Evolutionary conservation across 2,888 invertebrate species (phyloP).

Genomic region (Eupeodes latifasciatus): DNA sequence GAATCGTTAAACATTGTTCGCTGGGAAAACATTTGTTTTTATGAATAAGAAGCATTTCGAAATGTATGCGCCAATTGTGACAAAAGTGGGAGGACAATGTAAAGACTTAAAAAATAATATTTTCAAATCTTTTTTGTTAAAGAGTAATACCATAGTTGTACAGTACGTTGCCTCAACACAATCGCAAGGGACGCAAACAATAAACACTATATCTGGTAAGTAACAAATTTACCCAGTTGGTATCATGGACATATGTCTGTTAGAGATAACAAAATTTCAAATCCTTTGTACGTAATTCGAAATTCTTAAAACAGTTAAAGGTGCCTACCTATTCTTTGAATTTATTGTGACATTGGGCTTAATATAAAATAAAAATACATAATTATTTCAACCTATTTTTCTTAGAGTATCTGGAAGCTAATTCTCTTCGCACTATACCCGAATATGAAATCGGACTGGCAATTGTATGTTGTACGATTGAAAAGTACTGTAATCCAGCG

Average conservation of each 20-base stretch:
- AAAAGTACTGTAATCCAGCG: slow-evolving; percentile 91
- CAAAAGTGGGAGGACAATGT: slow-evolving; percentile 85
- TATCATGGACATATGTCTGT: too few species aligned
- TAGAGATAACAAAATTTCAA: too few species aligned
- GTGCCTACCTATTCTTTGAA: too few species aligned
- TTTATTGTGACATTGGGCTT: too few species aligned
- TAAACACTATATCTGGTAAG: slow-evolving; percentile 80
- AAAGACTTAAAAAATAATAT: slow-evolving; percentile 84
- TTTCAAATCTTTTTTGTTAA: slow-evolving; percentile 85
- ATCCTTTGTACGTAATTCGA: too few species aligned
- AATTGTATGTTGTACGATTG: slow-evolving; percentile 88
- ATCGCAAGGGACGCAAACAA: slow-evolving; percentile 82
- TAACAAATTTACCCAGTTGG: not conserved
- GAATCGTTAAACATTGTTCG: slow-evolving; percentile 87
- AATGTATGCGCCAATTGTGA: slow-evolving; percentile 86
- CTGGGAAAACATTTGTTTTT: slow-evolving; percentile 89
- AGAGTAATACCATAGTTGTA: slow-evolving; percentile 82
- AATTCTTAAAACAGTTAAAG: too few species aligned
- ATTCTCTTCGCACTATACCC: slow-evolving; percentile 88
- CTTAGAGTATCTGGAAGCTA: slow-evolving; percentile 81
- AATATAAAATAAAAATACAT: too few species aligned
- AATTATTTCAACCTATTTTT: not conserved
- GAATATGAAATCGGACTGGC: slow-evolving; percentile 93
- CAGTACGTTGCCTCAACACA: slow-evolving; percentile 83
- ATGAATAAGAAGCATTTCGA: slow-evolving; percentile 86